Base-by-base conservation (phyloP, 1,140 invertebrate genomes). In the Anadara kagoshimensis region DNA sequence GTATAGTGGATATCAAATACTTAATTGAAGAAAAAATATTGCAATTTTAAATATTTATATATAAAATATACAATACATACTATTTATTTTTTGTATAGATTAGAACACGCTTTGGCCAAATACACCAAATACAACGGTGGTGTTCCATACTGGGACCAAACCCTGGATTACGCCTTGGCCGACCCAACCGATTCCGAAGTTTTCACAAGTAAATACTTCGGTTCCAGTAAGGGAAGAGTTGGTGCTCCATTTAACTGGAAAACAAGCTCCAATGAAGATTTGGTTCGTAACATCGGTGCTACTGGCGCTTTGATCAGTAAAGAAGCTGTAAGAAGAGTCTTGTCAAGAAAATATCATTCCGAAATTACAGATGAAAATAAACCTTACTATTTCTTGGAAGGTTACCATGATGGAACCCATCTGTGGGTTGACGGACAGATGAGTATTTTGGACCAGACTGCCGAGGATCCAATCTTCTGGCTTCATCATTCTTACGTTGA, bases 401-500 rank as follows among this genome's bases (percentile, higher is more conserved):
- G 26, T 4, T 54, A 67, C 24, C 26, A 59, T 36, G 22, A 62
- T n/a, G 22, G 62, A 0, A 29, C 58, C 1, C 64, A 68, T 43
- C 22, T 63, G 11, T 76, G 74, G 74, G 56, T 71, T 7, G 74
- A 65, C 16, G 74, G 74, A 4, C 63, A 71, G 1, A 62, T 76
- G 61, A 20, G 26, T 0, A 20, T 24, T 11, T 2, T 67, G 0
- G 47, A 54, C 44, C 54, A 49, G 12, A 58, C 69, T 4, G 69
- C 68, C 14, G 62, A 71, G 10, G 74, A 76, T 54, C 74, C 74
- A 1, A 56, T 76, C 14, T 76, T 66, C 44, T 76, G 24, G 26
- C 47, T 72, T 5, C 63, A 68, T 45, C 74, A 76, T 45, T 69
- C 74, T 0, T 72, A 62, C 24, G 58, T 68, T n/a, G 74, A 76